Percentiles rank a stretch among this genome's conserved stretches.
Evolutionary conservation across 1,140 invertebrate species (phyloP).

Genomic region (Drosophila arawakana): DNA sequence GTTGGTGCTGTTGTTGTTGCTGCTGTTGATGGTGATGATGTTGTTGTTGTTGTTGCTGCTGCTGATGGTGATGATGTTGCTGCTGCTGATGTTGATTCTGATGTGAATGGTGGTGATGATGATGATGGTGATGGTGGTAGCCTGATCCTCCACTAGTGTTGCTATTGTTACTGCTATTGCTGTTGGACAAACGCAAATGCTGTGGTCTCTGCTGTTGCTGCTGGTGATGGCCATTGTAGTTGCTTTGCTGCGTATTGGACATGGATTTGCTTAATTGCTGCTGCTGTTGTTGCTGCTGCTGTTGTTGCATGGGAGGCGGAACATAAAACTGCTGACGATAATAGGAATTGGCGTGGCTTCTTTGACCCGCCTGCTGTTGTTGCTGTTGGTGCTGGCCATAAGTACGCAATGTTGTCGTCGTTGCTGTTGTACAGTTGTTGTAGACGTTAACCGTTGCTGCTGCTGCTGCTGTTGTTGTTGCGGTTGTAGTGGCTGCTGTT

Average conservation of each 20-base stretch:
- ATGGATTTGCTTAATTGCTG: conserved; percentile 71
- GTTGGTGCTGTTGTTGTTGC: conserved; percentile 17
- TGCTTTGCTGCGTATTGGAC: conserved; percentile 52
- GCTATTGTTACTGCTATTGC: conserved; percentile 37
- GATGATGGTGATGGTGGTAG: conserved; percentile 50
- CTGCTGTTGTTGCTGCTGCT: conserved; percentile 73
- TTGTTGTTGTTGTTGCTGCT: conserved; percentile 23
- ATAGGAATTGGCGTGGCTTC: conserved; percentile 50
- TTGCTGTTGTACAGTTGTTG: conserved; percentile 3
- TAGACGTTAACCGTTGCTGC: not conserved
- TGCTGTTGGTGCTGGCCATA: conserved; percentile 22
- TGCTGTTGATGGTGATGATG: conserved; percentile 27
- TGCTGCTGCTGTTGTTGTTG: not conserved
- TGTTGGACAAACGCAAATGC: conserved; percentile 39
- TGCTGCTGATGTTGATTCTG: conserved; percentile 48
- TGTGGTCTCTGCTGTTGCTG: conserved; percentile 57
- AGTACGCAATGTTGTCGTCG: conserved; percentile 4
- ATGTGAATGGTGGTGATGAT: conserved; percentile 74
- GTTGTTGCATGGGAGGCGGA: conserved; percentile 79
- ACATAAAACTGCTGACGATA: conserved; percentile 82
- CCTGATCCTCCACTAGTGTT: conserved; percentile 1
- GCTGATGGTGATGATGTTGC: conserved; percentile 17
- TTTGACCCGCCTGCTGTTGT: conserved; percentile 23
- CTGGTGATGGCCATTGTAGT: conserved; percentile 38
- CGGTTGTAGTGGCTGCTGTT: not conserved